A percentile compares a stretch with the other conserved stretches of the same genome.
phyloP scores from a whole-genome alignment of 2,888 invertebrate species.

The Oxyteleia sp. region DNA sequence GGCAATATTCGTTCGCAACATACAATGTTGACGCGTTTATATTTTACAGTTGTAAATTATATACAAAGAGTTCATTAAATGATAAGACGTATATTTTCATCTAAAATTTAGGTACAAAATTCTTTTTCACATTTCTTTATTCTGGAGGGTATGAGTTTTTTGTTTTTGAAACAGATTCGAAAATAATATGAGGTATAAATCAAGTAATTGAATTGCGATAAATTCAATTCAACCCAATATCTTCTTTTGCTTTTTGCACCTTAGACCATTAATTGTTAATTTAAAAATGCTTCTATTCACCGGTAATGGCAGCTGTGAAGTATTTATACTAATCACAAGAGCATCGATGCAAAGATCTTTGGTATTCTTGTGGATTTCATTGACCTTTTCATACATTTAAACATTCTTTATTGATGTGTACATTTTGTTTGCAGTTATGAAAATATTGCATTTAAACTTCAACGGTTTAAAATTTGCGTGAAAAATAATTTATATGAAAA shows the following conservation, averaged over 20 bases:
- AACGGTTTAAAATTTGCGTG: no score
- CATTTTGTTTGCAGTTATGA: slow-evolving; percentile 16
- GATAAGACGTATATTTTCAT: not conserved
- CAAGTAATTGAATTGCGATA: not conserved
- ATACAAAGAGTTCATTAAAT: slow-evolving; percentile 19
- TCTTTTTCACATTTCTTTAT: not conserved
- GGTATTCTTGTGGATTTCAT: slow-evolving; percentile 28
- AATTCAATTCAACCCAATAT: not conserved
- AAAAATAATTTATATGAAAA: no score
- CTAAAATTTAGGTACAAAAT: slow-evolving; percentile 16
- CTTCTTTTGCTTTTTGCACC: not conserved
- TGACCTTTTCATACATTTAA: slow-evolving; percentile 22
- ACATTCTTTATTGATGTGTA: slow-evolving; percentile 3
- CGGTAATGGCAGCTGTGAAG: slow-evolving; percentile 23
- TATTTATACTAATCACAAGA: slow-evolving; percentile 44
- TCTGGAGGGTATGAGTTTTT: not conserved
- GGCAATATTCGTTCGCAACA: not conserved
- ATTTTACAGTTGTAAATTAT: slow-evolving; percentile 12
- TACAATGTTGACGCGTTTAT: not conserved
- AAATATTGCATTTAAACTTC: no score
- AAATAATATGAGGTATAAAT: not conserved
- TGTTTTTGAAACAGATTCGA: not conserved
- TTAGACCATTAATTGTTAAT: not conserved
- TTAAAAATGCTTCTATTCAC: not conserved
- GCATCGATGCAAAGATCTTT: slow-evolving; percentile 36